A percentile compares a stretch with the other conserved stretches of the same genome.
These are phyloP conservation scores for Genyomyrus donnyi DNA, from an alignment of 2,113 vertebrate genomes.

Conservation along the genomic window DNA sequence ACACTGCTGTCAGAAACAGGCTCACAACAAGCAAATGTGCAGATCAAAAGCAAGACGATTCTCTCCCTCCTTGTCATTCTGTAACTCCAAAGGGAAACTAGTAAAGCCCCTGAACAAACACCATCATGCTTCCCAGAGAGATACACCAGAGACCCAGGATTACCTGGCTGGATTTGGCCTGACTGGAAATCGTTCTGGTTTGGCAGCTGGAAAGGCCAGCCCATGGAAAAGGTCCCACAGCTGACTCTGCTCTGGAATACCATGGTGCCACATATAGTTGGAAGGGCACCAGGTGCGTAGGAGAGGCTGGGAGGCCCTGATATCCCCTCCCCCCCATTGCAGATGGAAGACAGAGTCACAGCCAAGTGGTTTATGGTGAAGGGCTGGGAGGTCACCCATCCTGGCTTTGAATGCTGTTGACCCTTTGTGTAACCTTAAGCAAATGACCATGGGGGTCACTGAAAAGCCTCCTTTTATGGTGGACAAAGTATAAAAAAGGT, in stretches of 20 bases:
- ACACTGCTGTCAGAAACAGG: neutral
- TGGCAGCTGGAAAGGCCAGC: conserved; percentile 40
- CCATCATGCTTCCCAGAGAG: neutral
- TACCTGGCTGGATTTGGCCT: conserved; percentile 21
- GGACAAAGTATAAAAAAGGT: conserved; percentile 11
- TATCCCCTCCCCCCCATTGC: conserved; percentile 26
- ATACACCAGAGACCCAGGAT: conserved; percentile 26
- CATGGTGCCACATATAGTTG: neutral
- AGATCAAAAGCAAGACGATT: conserved; percentile 10
- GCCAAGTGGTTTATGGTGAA: conserved; percentile 16
- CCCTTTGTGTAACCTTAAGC: conserved; percentile 47
- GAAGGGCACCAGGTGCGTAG: conserved; percentile 2
- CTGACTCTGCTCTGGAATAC: conserved; percentile 15
- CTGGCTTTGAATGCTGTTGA: conserved; percentile 57
- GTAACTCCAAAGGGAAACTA: conserved; percentile 8
- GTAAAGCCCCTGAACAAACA: conserved; percentile 29
- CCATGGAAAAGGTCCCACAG: conserved; percentile 28
- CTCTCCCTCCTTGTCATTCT: neutral
- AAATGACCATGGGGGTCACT: conserved; percentile 26
- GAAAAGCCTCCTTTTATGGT: conserved; percentile 11
- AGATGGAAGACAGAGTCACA: conserved; percentile 15
- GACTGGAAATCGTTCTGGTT: conserved; percentile 42
- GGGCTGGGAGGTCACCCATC: conserved; percentile 18
- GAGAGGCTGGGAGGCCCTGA: neutral
- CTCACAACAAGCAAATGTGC: conserved; percentile 8